phyloP scores from a whole-genome alignment of 2,113 vertebrate genomes.

The Xerus inauris region DNA sequence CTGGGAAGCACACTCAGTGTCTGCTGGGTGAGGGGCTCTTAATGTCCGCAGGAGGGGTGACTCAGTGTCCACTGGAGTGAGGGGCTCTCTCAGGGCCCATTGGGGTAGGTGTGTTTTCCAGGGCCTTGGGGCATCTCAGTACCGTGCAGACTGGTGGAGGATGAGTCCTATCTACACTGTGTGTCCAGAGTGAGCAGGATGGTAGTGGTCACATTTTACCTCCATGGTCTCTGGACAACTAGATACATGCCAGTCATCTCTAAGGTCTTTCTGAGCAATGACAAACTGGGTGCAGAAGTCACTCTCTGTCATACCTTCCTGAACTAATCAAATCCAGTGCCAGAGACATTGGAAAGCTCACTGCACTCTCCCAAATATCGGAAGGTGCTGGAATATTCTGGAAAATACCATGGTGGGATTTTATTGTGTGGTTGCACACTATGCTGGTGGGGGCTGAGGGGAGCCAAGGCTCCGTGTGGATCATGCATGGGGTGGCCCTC shows the following conservation, averaged over 20 bases:
- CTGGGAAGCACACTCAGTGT: neutral
- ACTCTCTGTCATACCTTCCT: neutral
- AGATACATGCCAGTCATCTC: no score
- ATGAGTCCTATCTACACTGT: no score
- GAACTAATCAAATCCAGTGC: neutral
- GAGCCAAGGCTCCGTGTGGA: neutral
- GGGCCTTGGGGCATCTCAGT: neutral
- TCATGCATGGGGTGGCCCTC: neutral
- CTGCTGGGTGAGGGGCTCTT: neutral
- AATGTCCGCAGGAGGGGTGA: no score
- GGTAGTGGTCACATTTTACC: neutral
- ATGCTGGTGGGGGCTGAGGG: neutral
- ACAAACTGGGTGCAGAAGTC: no score
- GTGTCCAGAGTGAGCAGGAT: neutral
- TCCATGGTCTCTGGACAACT: neutral
- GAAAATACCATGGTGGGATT: neutral
- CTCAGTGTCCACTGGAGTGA: neutral
- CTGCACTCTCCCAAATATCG: rapidly evolving
- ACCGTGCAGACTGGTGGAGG: neutral
- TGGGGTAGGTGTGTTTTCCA: no score
- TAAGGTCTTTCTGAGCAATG: neutral
- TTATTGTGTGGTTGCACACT: neutral
- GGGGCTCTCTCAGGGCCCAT: neutral
- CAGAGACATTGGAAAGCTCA: neutral
- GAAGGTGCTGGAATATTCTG: neutral